Conservation (phyloP, 1,140 invertebrate genomes). For the Pseudomyrmex gracilis region DNA sequence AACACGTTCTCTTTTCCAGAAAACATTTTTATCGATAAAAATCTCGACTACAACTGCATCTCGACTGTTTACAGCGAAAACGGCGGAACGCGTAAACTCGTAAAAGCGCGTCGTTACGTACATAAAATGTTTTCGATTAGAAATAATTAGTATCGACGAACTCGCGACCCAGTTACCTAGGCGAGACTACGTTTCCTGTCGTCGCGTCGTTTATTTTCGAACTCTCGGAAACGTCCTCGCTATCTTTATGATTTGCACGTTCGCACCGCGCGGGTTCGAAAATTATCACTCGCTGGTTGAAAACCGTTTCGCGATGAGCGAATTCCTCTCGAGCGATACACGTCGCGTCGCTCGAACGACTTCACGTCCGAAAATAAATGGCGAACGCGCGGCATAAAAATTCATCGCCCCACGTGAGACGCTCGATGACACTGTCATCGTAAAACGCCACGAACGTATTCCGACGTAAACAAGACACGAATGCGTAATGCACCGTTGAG, state of each 20-base stretch:
- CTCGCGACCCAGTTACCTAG: slow-evolving; percentile 79
- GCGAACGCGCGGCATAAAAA: slow-evolving; percentile 26
- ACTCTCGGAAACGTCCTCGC: slow-evolving; percentile 14
- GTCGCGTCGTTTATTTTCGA: slow-evolving; percentile 65
- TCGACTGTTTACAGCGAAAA: neutral
- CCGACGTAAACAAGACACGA: neutral
- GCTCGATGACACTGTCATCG: neutral
- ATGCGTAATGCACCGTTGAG: neutral
- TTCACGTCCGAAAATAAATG: slow-evolving; percentile 65
- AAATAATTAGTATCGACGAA: slow-evolving; percentile 79
- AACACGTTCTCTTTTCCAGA: neutral
- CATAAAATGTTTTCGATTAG: slow-evolving; percentile 63
- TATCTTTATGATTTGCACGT: slow-evolving; percentile 27
- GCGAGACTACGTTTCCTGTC: slow-evolving; percentile 49
- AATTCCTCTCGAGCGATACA: slow-evolving; percentile 4
- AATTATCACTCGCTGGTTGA: slow-evolving; percentile 8
- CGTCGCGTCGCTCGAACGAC: slow-evolving; percentile 24
- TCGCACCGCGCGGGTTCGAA: neutral
- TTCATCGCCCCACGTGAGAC: slow-evolving; percentile 5
- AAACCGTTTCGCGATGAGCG: neutral
- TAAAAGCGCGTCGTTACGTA: slow-evolving; percentile 27
- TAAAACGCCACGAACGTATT: slow-evolving; percentile 8
- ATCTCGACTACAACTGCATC: neutral
- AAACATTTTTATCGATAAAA: neutral
- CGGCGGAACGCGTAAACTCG: slow-evolving; percentile 2